A percentile compares a stretch with the other conserved stretches of the same genome.
phyloP scores from a whole-genome alignment of 2,113 vertebrate genomes.

The Ammodytes dubius region DNA sequence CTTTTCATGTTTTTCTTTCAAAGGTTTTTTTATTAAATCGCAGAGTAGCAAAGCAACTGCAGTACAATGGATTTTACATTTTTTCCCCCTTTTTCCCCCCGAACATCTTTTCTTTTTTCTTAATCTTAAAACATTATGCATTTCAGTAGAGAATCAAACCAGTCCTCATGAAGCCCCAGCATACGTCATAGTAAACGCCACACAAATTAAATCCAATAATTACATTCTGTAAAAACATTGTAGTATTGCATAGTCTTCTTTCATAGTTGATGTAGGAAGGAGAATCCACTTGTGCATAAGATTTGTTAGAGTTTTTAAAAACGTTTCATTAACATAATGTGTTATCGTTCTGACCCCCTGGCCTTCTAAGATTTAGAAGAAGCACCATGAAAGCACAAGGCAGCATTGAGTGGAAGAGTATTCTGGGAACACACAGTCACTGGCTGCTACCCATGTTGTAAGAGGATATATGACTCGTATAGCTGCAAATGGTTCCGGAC shows the following conservation, averaged over 20 bases:
- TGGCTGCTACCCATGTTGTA: background rate
- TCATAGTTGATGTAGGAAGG: background rate
- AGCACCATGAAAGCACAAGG: background rate
- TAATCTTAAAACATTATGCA: background rate
- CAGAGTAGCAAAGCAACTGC: no score
- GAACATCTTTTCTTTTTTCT: no score
- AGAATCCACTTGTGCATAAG: background rate
- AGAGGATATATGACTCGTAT: background rate
- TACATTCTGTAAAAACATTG: background rate
- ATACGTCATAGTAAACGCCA: background rate
- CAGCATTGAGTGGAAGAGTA: background rate
- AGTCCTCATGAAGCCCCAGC: background rate
- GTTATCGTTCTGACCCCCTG: background rate
- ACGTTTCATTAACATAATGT: background rate
- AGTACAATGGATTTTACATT: no score
- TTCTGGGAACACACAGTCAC: background rate
- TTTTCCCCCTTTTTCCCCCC: no score
- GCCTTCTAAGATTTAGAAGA: background rate
- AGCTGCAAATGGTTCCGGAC: background rate
- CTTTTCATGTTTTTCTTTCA: background rate
- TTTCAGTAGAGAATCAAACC: background rate
- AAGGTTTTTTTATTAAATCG: no score
- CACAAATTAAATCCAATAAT: background rate
- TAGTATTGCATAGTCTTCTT: background rate
- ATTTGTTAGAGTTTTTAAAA: background rate